A percentile compares a stretch with the other conserved stretches of the same genome.
These are phyloP conservation scores for Seira musarum DNA, from an alignment of 2,888 invertebrate species.

Conservation along the genomic window DNA sequence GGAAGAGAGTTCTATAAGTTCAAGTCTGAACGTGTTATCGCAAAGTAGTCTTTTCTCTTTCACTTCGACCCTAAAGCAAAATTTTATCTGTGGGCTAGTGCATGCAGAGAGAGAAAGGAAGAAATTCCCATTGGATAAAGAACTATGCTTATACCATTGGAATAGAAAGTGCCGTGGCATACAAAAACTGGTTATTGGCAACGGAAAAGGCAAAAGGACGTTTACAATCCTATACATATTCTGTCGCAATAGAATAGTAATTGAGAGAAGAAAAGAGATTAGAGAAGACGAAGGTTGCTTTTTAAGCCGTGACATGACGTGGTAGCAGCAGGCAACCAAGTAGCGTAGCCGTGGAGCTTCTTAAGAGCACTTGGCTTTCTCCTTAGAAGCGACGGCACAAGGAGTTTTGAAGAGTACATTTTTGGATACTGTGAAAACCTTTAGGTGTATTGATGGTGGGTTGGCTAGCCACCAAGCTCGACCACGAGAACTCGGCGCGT, in stretches of 20 bases:
- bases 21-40: neutral
- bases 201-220: neutral
- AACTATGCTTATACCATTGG: neutral
- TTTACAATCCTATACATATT: neutral
- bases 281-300: neutral
- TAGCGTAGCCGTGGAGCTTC: constrained; percentile 1
- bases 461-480: constrained; percentile 17
- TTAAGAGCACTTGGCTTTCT: constrained; percentile 7
- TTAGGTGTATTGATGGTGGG: neutral
- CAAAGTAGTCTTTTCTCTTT: neutral
- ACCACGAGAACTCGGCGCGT: neutral
- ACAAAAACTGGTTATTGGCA: neutral
- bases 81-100: neutral
- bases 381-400: neutral
- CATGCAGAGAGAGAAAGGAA: neutral
- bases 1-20: neutral
- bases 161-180: neutral
- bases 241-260: constrained; percentile 9
- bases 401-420: constrained; percentile 15
- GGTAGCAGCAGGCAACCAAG: constrained; percentile 17
- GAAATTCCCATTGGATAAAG: no score
- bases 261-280: constrained; percentile 11
- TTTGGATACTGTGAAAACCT: constrained; percentile 8
- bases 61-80: neutral
- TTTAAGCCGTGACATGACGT: constrained; percentile 14